Base-by-base conservation (phyloP, 2,797 vertebrate genomes). In the Calcarius lapponicus region DNA sequence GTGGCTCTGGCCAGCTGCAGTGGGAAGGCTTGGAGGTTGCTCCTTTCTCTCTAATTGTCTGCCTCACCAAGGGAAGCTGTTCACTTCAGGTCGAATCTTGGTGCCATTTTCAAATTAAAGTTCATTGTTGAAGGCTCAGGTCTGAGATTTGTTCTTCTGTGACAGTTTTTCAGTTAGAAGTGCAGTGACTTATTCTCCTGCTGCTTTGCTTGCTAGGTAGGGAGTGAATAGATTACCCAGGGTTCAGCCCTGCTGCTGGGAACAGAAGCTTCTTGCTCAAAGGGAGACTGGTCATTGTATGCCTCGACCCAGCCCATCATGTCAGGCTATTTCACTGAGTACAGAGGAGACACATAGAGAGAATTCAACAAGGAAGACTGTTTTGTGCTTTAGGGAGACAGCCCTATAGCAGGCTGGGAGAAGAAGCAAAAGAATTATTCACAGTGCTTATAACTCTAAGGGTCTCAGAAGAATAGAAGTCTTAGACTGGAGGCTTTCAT, bases 161-260 rank as follows among this genome's bases (percentile, higher is more conserved):
- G 93, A 70, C 62, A 65, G 82, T 86, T 91, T 94, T 95, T 76
- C 73, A 88, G 87, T 76, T 81, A 57, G 45, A 92, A 87, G 43
- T 78, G 67, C 69, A 32, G 79, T 57, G 61, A 92, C 78, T 86
- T 91, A 43, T 60, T 88, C 57, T 92, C 45, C 58, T 64, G 40
- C 90, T 65, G 36, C 81, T 93, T 96, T 58, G 17, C 29, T 86
- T 78, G 38, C 72, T 60, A 64, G 64, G 51, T 85, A 61, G 86
- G 58, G 88, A 97, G 67, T 72, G 93, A 96, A 95, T 87, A 50
- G 93, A 92, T 95, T 96, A 87, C 87, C 80, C 56, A 66, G 88
- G 58, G 91, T 71, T 95, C 32, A 9, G 74, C 62, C 90, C 93
- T 93, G 93, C 64, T 81, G 62, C 84, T 60, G 50, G 61, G 83